Conservation (phyloP, 2,888 invertebrate genomes). For the Acrocyrtus sp. region DNA sequence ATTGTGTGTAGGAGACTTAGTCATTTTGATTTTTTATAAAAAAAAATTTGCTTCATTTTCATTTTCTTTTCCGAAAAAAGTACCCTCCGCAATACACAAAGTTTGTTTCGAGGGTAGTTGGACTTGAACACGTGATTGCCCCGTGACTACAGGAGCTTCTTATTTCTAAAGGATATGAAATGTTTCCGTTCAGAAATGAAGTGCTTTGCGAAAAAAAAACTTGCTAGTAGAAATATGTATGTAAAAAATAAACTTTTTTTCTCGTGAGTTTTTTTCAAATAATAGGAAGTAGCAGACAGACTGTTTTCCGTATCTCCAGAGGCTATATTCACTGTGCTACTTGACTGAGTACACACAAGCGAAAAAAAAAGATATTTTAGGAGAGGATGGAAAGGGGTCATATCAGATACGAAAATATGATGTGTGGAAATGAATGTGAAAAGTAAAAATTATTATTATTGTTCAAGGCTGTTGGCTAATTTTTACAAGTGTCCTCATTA, state of each 20-base stretch:
- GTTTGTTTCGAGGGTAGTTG: too few species aligned
- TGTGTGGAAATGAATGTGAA: neutral
- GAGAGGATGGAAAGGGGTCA: neutral
- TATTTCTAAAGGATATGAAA: neutral
- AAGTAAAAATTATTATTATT: neutral
- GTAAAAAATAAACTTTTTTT: neutral
- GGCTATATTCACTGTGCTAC: neutral
- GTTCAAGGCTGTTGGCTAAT: constrained; percentile 8
- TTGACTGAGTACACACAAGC: neutral
- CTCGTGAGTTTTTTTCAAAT: neutral
- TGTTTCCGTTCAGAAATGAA: too few species aligned
- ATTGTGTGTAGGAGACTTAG: too few species aligned
- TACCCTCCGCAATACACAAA: too few species aligned
- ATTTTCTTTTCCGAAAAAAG: neutral
- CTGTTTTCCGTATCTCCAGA: neutral
- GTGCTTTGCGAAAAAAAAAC: too few species aligned
- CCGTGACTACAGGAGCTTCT: neutral
- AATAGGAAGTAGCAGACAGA: neutral
- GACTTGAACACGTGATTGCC: neutral
- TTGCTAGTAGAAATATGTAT: neutral
- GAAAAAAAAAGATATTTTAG: too few species aligned
- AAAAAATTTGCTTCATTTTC: constrained; percentile 1
- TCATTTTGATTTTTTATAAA: neutral
- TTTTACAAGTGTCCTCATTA: constrained; percentile 33
- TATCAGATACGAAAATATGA: neutral